Conservation (phyloP, 1,140 invertebrate species). For the Drosophila lacteicornis region DNA sequence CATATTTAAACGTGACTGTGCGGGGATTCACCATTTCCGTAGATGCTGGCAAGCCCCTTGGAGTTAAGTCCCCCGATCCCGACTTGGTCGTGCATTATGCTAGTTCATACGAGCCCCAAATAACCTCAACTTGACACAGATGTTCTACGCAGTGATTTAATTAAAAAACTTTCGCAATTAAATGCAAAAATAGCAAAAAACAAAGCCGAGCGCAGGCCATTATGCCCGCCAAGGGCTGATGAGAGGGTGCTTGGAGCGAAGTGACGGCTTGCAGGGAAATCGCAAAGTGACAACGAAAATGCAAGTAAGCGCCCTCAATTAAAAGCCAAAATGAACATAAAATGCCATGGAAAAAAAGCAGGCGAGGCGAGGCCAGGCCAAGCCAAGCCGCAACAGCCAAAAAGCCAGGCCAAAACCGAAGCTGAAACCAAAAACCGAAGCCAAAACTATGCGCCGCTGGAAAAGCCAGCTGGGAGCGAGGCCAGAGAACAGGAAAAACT, state of each 20-base stretch:
- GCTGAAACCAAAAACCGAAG: conserved; percentile 49
- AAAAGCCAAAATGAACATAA: conserved; percentile 79
- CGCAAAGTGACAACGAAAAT: conserved; percentile 79
- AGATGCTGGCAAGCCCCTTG: neutral
- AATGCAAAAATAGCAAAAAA: conserved; percentile 70
- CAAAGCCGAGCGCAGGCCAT: conserved; percentile 43
- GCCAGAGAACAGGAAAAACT: conserved; percentile 31
- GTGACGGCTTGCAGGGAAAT: conserved; percentile 42
- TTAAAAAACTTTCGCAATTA: conserved; percentile 83
- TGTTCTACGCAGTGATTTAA: conserved; percentile 79
- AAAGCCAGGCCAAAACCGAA: conserved; percentile 60
- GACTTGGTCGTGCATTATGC: conserved; percentile 39
- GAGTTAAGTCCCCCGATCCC: conserved; percentile 1
- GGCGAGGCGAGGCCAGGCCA: conserved; percentile 9
- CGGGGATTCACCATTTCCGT: conserved; percentile 25
- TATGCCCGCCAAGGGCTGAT: conserved; percentile 14
- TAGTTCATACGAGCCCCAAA: conserved; percentile 39
- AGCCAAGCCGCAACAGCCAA: conserved; percentile 56
- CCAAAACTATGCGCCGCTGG: conserved; percentile 44
- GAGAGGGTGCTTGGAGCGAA: conserved; percentile 7
- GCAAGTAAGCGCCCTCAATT: conserved; percentile 79
- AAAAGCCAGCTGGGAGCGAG: conserved; percentile 30
- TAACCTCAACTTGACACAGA: conserved; percentile 75
- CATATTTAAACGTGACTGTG: neutral
- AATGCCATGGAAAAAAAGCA: conserved; percentile 55